Evolutionary conservation across 2,888 invertebrate genomes (phyloP).

Genomic region (Aporophyla nigra): DNA sequence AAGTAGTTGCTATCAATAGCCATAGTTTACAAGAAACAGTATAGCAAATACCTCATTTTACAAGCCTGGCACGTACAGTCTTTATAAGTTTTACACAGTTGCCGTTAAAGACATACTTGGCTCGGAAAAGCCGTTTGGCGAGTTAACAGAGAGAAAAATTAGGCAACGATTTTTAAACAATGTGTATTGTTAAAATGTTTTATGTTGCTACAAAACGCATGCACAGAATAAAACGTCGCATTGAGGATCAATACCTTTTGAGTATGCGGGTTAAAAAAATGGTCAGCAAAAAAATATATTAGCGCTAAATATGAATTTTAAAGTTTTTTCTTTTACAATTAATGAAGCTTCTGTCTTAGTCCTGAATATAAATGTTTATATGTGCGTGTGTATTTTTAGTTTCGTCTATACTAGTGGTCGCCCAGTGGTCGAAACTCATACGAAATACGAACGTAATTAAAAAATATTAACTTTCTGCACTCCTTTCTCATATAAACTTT

Average conservation of each 20-base stretch:
- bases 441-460: no score
- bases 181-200: constrained; percentile 12
- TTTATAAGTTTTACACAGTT: constrained; percentile 43
- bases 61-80: constrained; percentile 31
- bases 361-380: no score
- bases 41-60: constrained; percentile 8
- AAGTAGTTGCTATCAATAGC: not conserved
- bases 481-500: no score
- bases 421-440: no score
- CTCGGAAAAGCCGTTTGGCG: constrained; percentile 22
- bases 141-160: constrained; percentile 14
- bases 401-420: no score
- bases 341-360: no score
- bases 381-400: no score
- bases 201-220: not conserved
- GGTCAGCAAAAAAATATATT: not conserved
- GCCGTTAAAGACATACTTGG: constrained; percentile 36
- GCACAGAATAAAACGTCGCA: not conserved
- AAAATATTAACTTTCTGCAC: no score
- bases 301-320: not conserved
- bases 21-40: constrained; percentile 5
- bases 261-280: not conserved
- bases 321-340: not conserved
- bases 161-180: constrained; percentile 20
- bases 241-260: not conserved